These are phyloP conservation scores for Blastobasis adustella DNA, from an alignment of 2,888 invertebrate genomes.

Conservation along the genomic window DNA sequence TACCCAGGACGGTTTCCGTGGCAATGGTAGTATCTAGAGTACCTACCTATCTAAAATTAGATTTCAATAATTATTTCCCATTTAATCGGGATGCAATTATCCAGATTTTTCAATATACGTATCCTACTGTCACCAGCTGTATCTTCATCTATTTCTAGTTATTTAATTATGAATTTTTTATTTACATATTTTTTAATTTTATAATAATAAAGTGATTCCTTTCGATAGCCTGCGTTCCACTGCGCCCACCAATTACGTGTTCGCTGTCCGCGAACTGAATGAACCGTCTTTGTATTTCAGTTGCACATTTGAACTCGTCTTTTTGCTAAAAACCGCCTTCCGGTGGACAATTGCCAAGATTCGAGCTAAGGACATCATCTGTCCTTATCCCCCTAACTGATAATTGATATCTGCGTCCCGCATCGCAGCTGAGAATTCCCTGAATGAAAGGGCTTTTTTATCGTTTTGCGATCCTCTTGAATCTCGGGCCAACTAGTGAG, in stretches of 20 bases:
- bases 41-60: too few species aligned
- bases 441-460: conserved; percentile 63
- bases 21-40: too few species aligned
- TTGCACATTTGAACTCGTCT: conserved; percentile 50
- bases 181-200: too few species aligned
- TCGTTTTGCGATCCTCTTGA: conserved; percentile 64
- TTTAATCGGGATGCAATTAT: too few species aligned
- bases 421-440: conserved; percentile 48
- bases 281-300: conserved; percentile 62
- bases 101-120: too few species aligned
- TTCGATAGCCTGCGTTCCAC: conserved; percentile 26
- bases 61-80: too few species aligned
- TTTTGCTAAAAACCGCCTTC: conserved; percentile 65
- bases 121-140: too few species aligned
- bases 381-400: conserved; percentile 25
- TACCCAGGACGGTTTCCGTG: too few species aligned
- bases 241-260: conserved; percentile 47
- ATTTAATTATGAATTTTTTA: too few species aligned
- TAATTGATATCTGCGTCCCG: conserved; percentile 32
- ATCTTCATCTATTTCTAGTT: too few species aligned
- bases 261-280: conserved; percentile 42
- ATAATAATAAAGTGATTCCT: not conserved
- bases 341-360: conserved; percentile 73
- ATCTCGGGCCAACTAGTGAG: conserved; percentile 57
- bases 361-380: conserved; percentile 42